phyloP scores from a whole-genome alignment of 2,888 invertebrate genomes.

The Chrysomela aeneicollis region DNA sequence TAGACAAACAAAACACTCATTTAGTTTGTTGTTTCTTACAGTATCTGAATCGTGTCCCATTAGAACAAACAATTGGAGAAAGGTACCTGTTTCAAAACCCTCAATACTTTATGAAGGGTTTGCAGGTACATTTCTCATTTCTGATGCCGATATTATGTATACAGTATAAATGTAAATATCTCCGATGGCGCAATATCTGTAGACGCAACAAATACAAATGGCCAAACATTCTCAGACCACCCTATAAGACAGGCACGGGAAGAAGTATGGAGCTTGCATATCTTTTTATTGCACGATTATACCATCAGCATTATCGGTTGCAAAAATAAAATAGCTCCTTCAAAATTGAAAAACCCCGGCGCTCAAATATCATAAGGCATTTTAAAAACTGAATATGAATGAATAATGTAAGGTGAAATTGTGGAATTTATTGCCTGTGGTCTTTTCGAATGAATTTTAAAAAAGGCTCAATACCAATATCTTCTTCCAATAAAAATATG shows the following conservation, averaged over 20 bases:
- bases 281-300: slow-evolving; percentile 23
- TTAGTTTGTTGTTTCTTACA: background rate
- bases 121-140: slow-evolving; percentile 1
- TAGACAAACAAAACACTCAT: background rate
- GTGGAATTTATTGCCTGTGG: too few relatives aligned
- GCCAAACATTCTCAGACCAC: slow-evolving; percentile 29
- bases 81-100: background rate
- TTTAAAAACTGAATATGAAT: too few relatives aligned
- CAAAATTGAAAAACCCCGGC: too few relatives aligned
- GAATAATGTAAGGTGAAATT: too few relatives aligned
- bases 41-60: background rate
- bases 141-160: background rate
- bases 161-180: background rate
- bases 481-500: too few relatives aligned
- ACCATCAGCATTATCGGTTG: slow-evolving; percentile 13
- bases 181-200: slow-evolving; percentile 18
- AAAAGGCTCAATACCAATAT: too few relatives aligned
- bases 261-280: slow-evolving; percentile 22
- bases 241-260: slow-evolving; percentile 30
- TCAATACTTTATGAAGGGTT: background rate
- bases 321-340: slow-evolving; percentile 10
- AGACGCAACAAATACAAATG: slow-evolving; percentile 36
- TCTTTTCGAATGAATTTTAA: too few relatives aligned
- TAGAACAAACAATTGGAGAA: background rate
- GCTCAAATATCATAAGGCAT: too few relatives aligned